These are phyloP conservation scores for Synaphobranchus kaupii DNA, from an alignment of 2,797 vertebrate species.

Conservation along the genomic window DNA sequence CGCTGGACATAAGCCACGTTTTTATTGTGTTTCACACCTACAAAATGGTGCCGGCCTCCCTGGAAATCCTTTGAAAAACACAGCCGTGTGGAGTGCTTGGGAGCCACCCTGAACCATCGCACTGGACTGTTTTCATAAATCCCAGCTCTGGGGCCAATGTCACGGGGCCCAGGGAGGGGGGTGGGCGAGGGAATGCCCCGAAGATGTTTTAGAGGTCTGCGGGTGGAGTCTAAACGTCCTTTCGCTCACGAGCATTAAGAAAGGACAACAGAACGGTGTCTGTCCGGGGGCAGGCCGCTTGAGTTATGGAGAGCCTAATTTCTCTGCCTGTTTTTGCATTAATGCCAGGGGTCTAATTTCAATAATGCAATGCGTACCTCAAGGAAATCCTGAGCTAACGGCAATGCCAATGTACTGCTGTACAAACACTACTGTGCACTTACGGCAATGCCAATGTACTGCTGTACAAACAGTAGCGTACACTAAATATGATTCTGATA, in stretches of 20 bases:
- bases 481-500: not conserved
- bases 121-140: slow-evolving; percentile 45
- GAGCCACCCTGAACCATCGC: slow-evolving; percentile 40
- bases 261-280: slow-evolving; percentile 33
- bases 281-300: slow-evolving; percentile 18
- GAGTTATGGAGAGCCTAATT: slow-evolving; percentile 25
- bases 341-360: not conserved
- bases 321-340: slow-evolving; percentile 2
- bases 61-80: slow-evolving; percentile 46
- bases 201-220: slow-evolving; percentile 41
- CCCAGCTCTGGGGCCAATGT: slow-evolving; percentile 42
- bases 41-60: slow-evolving; percentile 34
- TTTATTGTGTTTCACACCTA: slow-evolving; percentile 52
- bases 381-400: not conserved
- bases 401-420: not conserved
- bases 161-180: slow-evolving; percentile 38
- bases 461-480: not conserved
- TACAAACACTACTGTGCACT: not conserved
- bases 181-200: slow-evolving; percentile 32
- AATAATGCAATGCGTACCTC: not conserved
- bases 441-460: not conserved
- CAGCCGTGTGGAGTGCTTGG: slow-evolving; percentile 31
- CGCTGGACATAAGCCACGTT: slow-evolving; percentile 33
- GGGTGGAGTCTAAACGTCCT: slow-evolving; percentile 45
- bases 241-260: slow-evolving; percentile 33